phyloP scores from a whole-genome alignment of 1,140 invertebrate species.

The Leptoteleia sp. region DNA sequence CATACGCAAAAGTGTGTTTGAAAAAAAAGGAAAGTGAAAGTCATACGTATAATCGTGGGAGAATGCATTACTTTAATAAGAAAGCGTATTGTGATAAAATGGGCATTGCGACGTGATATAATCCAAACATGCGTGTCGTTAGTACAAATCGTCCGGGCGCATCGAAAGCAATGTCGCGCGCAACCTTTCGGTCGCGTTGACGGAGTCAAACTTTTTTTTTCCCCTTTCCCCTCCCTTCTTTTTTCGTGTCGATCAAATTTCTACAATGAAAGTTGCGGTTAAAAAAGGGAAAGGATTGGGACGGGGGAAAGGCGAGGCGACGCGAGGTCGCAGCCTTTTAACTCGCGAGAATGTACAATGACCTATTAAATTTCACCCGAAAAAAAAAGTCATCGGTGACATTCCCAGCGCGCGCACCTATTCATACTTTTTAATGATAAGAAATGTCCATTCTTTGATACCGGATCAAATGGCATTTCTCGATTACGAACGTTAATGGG shows the following conservation, averaged over 20 bases:
- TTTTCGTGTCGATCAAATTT: slow-evolving; percentile 31
- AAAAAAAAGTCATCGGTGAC: slow-evolving; percentile 8
- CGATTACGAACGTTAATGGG: too few species aligned
- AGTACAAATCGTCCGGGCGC: slow-evolving; percentile 7
- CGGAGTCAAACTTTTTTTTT: too few species aligned
- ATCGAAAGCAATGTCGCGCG: slow-evolving; percentile 18
- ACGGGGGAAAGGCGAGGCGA: slow-evolving; percentile 30
- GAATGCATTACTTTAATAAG: slow-evolving; percentile 49
- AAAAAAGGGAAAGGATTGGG: slow-evolving; percentile 46
- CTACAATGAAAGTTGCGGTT: slow-evolving; percentile 43
- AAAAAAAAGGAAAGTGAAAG: slow-evolving; percentile 58
- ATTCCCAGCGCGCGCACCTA: too few species aligned
- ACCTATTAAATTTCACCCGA: slow-evolving; percentile 49
- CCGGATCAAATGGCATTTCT: too few species aligned
- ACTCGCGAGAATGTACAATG: slow-evolving; percentile 41
- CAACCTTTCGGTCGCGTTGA: slow-evolving; percentile 1
- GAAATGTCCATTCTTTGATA: too few species aligned
- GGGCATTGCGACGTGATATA: slow-evolving; percentile 31
- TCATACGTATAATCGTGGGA: slow-evolving; percentile 25
- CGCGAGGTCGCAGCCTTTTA: slow-evolving; percentile 35
- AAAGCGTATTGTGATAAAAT: slow-evolving; percentile 46
- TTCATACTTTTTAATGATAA: too few species aligned
- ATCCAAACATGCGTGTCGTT: slow-evolving; percentile 1
- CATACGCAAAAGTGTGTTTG: slow-evolving; percentile 28
- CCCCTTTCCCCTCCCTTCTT: too few species aligned